Evolutionary conservation across 1,140 invertebrate genomes (phyloP), one percentile per base, ranked within the genome.

Genomic region (Thereuonema tuberculata): DNA sequence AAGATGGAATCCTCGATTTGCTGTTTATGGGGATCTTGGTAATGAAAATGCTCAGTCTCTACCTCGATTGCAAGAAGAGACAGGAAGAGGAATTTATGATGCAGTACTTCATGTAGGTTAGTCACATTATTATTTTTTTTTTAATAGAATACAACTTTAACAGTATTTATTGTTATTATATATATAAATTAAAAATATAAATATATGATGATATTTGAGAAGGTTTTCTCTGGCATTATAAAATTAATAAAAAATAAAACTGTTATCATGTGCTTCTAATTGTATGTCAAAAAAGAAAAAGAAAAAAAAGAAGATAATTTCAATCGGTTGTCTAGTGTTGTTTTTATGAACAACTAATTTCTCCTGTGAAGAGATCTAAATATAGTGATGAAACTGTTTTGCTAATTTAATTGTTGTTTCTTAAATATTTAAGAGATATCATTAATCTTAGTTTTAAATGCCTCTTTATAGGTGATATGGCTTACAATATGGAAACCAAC

Each of bases 381-480:
- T 50, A 89, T 92, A 48, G 87, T 86, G n/a, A n/a, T n/a, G n/a
- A n/a, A n/a, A n/a, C n/a, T n/a, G n/a, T n/a, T n/a, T n/a, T n/a
- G n/a, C n/a, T n/a, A n/a, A n/a, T n/a, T n/a, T n/a, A n/a, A n/a
- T n/a, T n/a, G n/a, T n/a, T n/a, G n/a, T n/a, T n/a, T n/a, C n/a
- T n/a, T n/a, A n/a, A n/a, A n/a, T n/a, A n/a, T n/a, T n/a, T n/a
- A n/a, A n/a, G n/a, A n/a, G n/a, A n/a, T n/a, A n/a, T n/a, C n/a
- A n/a, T n/a, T n/a, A n/a, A n/a, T n/a, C n/a, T n/a, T n/a, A n/a
- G n/a, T n/a, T n/a, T 29, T 84, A 85, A 72, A 76, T 93, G 57
- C 91, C 92, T 0, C 95, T 95, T 70, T 93, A 93, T 89, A 88
- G 87, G 1, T 86, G 86, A n/a, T n/a, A n/a, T n/a, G n/a, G n/a